A percentile compares a stretch with the other conserved stretches of the same genome.
phyloP scores from a whole-genome alignment of 2,888 invertebrate species.

The Drosophila nr. perissopoda region DNA sequence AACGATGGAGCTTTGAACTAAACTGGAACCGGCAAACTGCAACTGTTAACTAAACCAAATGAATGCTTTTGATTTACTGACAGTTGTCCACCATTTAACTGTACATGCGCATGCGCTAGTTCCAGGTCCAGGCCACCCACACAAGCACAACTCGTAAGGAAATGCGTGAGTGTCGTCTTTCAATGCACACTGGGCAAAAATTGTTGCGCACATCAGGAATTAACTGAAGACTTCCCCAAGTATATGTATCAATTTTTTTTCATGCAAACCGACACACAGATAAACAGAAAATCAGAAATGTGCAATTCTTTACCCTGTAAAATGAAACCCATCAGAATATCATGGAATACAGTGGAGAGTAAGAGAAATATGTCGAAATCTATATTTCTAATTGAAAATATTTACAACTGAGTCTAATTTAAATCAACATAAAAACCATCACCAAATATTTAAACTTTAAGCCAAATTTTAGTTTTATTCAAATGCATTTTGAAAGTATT shows the following conservation, averaged over 20 bases:
- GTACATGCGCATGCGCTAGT: slow-evolving; percentile 60
- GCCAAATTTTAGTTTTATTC: slow-evolving; percentile 63
- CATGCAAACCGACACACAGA: slow-evolving; percentile 23
- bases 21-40: slow-evolving; percentile 60
- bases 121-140: slow-evolving; percentile 16
- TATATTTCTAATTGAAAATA: not conserved
- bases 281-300: slow-evolving; percentile 21
- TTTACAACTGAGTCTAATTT: not conserved
- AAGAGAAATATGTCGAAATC: not conserved
- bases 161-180: slow-evolving; percentile 11
- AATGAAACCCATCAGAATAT: not conserved
- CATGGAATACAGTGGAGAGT: not conserved
- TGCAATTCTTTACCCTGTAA: not conserved
- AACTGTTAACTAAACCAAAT: slow-evolving; percentile 52
- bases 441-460: slow-evolving; percentile 13
- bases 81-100: slow-evolving; percentile 3
- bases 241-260: not conserved
- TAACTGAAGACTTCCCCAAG: not conserved
- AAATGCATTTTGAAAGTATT: slow-evolving; percentile 71
- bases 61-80: slow-evolving; percentile 7
- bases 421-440: not conserved
- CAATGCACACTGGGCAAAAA: slow-evolving; percentile 16
- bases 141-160: slow-evolving; percentile 18
- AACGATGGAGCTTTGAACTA: slow-evolving; percentile 5
- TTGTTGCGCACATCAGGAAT: not conserved